Percentiles rank a stretch among this genome's conserved stretches.
Evolutionary conservation across 2,888 invertebrate genomes (phyloP).

Genomic region (Dascillus cervinus): DNA sequence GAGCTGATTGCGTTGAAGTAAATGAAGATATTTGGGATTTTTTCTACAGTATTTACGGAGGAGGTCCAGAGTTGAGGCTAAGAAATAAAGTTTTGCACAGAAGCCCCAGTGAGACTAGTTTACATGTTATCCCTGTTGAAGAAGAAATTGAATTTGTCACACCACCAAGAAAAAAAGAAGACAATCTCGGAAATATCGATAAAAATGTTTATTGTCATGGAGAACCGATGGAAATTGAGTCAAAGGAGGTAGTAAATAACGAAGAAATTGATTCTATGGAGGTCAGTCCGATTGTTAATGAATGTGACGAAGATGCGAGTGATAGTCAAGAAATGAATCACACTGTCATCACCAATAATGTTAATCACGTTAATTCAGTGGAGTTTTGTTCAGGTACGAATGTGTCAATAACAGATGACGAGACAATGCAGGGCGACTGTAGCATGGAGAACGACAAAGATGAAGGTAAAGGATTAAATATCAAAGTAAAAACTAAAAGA

Average conservation of each 20-base stretch:
- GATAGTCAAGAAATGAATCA: not conserved
- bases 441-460: too few relatives aligned
- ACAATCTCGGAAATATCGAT: slow-evolving; percentile 17
- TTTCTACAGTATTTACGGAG: slow-evolving; percentile 78
- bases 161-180: slow-evolving; percentile 17
- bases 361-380: not conserved
- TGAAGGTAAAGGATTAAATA: slow-evolving; percentile 8
- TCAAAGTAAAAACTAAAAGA: slow-evolving; percentile 11
- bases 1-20: slow-evolving; percentile 61
- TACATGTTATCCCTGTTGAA: slow-evolving; percentile 13
- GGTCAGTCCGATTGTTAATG: not conserved
- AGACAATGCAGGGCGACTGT: slow-evolving; percentile 9
- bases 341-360: not conserved
- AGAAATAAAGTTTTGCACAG: slow-evolving; percentile 16
- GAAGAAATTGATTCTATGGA: not conserved
- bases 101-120: slow-evolving; percentile 9
- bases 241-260: not conserved
- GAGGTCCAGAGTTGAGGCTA: slow-evolving; percentile 73
- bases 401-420: slow-evolving; percentile 17
- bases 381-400: slow-evolving; percentile 10
- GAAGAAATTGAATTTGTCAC: slow-evolving; percentile 18
- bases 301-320: not conserved
- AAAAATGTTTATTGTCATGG: slow-evolving; percentile 22
- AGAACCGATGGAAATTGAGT: slow-evolving; percentile 24
- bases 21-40: slow-evolving; percentile 83